Base-by-base conservation (phyloP, 2,113 vertebrate species). In the Neolamprologus sp. region DNA sequence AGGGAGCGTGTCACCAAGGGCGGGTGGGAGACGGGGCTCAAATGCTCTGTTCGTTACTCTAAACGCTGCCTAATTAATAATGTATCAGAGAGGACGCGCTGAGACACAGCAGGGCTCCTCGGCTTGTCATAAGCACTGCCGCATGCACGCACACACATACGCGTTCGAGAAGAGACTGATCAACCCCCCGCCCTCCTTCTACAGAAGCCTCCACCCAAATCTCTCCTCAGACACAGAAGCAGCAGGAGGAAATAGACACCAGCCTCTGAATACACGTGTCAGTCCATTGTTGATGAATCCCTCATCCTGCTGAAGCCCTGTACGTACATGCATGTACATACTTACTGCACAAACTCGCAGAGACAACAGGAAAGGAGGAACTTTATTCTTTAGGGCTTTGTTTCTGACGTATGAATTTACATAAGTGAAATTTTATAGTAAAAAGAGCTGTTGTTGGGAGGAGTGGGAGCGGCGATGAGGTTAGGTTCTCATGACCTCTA, bases 61-160 rank as follows among this genome's bases (percentile, higher is more conserved):
- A 96, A 96, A 96, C 91, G 94, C 89, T 89, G 90, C 93, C 93
- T 95, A 95, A 96, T 96, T 96, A 96, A 96, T 96, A 96, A 96
- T 96, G 94, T 92, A 96, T 96, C 93, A 96, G 92, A 94, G 94
- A 93, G 94, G 95, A 94, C 86, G 90, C 88, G 60, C 81, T 88
- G 91, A 92, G 88, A 92, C 89, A 85, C 94, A 93, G 94, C 89
- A 90, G 91, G 93, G 88, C 88, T 92, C 89, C 92, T 92, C 86
- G 55, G 88, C 91, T 92, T 91, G 91, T 93, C 93, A 95, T 87
- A 92, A 91, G 78, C 88, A 80, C 63, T 75, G 88, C 87, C 80
- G 9, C 91, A 88, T 87, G 73, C 86, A 81, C 81, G 71, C 88
- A 90, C 85, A 90, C 60, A 83, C 85, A 85, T 83, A 88, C 35